Evolutionary conservation across 2,888 invertebrate genomes (phyloP).

Genomic region (Blastobasis adustella): DNA sequence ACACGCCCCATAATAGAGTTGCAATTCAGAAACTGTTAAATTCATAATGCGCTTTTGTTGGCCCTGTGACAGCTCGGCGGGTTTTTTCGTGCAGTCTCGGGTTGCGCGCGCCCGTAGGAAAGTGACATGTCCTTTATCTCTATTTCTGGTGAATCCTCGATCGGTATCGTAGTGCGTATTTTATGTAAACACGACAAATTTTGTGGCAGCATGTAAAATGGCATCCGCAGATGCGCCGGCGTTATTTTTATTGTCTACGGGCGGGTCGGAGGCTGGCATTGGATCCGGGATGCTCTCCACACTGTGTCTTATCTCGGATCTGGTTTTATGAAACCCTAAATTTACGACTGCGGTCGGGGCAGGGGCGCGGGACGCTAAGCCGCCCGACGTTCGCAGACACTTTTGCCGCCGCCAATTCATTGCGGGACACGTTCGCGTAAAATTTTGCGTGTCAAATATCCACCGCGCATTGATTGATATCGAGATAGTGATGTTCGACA

Average conservation of each 20-base stretch:
- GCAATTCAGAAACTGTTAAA: conserved; percentile 72
- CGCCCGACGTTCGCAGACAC: conserved; percentile 61
- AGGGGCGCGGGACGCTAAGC: conserved; percentile 59
- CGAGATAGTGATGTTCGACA: no score
- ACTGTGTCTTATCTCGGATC: conserved; percentile 74
- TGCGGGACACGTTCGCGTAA: conserved; percentile 64
- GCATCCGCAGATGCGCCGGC: conserved; percentile 68
- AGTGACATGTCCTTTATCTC: conserved; percentile 44
- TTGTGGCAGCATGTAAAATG: conserved; percentile 49
- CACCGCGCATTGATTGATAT: conserved; percentile 9
- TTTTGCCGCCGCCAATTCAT: conserved; percentile 70
- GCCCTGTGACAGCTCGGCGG: conserved; percentile 56
- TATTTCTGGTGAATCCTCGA: conserved; percentile 59
- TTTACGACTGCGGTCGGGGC: conserved; percentile 72
- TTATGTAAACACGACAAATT: conserved; percentile 73
- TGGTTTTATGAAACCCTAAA: conserved; percentile 76
- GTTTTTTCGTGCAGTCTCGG: conserved; percentile 49
- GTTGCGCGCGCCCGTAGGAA: conserved; percentile 45
- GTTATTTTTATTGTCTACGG: conserved; percentile 68
- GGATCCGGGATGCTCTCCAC: conserved; percentile 69
- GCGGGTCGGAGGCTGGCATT: conserved; percentile 61
- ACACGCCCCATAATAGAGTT: conserved; percentile 68
- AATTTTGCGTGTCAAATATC: conserved; percentile 67
- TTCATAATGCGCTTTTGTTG: conserved; percentile 70
- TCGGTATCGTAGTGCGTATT: conserved; percentile 63